Base-by-base conservation (phyloP, 2,113 vertebrate genomes). In the Antidorcas marsupialis region DNA sequence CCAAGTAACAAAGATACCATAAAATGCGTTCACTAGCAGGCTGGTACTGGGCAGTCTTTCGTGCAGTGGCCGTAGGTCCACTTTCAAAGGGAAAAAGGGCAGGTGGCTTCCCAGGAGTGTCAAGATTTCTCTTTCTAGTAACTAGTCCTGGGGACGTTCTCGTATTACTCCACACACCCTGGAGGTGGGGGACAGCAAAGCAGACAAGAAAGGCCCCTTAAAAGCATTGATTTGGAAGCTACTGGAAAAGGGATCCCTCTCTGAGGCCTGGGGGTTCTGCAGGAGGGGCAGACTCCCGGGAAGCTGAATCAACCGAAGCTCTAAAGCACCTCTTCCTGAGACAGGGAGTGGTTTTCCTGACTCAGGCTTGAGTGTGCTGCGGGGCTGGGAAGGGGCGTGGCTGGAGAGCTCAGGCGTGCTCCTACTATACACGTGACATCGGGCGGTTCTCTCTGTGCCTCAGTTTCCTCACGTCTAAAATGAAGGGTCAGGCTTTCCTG, bases 1-100 rank as follows among this genome's bases (percentile, higher is more conserved):
- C 62, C 71, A 96, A 93, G 89, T 82, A 86, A 98, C 76, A 95
- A 97, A 87, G 53, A 95, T 62, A 98, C 78, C 85, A 88, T 91
- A 84, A 53, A 87, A 74, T 1, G 12, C 50, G 92, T 94, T 64
- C 82, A 27, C 62, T 64, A 81, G 95, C 79, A 94, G 62, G 45
- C 71, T 92, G 83, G 86, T n/a, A 19, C 30, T 53, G 87, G 83
- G 71, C 67, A 87, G 67, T 43, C 78, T 43, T 91, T 74, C 4
- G 21, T 78, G 39, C 43, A 55, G 67, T n/a, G 93, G 92, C 62
- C 4, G 3, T 28, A 87, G 92, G 87, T 93, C 86, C 39, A 64
- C 94, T 87, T 96, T 64, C 47, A 47, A 88, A 93, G 90, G 60
- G 55, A 33, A 76, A 95, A 87, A 90, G 45, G 71, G 84, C 92